Conservation (phyloP, 1,140 invertebrate genomes). For the Melipona quadrifasciata region DNA sequence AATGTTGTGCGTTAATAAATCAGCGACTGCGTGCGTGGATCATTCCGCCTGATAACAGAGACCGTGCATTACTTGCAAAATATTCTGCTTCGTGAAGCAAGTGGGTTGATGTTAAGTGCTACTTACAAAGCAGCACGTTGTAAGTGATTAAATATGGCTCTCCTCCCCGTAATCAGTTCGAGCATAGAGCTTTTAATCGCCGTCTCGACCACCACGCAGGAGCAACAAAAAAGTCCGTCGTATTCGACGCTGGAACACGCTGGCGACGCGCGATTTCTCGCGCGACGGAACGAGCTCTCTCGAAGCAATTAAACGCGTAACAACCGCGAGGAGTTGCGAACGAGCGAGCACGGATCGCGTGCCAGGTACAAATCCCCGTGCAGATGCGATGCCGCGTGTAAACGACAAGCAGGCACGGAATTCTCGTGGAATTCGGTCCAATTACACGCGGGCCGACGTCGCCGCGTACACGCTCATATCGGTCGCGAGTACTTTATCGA, state of each 20-base stretch:
- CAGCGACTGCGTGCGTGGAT: too few relatives aligned
- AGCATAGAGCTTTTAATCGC: too few relatives aligned
- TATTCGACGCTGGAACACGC: too few relatives aligned
- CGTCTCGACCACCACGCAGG: neutral
- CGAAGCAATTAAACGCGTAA: conserved; percentile 37
- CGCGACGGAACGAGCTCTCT: neutral
- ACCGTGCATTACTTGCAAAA: too few relatives aligned
- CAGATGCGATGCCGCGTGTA: conserved; percentile 21
- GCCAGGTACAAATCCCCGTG: conserved; percentile 50
- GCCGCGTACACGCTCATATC: conserved; percentile 43
- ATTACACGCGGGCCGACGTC: conserved; percentile 57
- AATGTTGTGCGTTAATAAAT: too few relatives aligned
- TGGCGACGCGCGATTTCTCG: neutral
- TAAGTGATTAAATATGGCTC: too few relatives aligned
- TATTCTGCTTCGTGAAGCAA: too few relatives aligned
- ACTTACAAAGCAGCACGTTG: too few relatives aligned
- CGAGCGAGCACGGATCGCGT: conserved; percentile 37
- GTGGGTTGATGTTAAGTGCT: too few relatives aligned
- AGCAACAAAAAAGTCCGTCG: too few relatives aligned
- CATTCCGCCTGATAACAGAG: too few relatives aligned
- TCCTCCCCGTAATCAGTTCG: too few relatives aligned
- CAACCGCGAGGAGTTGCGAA: conserved; percentile 37
- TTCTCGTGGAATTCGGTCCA: conserved; percentile 57
- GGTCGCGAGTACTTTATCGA: conserved; percentile 27
- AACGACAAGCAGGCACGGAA: conserved; percentile 46